phyloP scores from a whole-genome alignment of 2,113 vertebrate species.

The Prionailurus viverrinus region DNA sequence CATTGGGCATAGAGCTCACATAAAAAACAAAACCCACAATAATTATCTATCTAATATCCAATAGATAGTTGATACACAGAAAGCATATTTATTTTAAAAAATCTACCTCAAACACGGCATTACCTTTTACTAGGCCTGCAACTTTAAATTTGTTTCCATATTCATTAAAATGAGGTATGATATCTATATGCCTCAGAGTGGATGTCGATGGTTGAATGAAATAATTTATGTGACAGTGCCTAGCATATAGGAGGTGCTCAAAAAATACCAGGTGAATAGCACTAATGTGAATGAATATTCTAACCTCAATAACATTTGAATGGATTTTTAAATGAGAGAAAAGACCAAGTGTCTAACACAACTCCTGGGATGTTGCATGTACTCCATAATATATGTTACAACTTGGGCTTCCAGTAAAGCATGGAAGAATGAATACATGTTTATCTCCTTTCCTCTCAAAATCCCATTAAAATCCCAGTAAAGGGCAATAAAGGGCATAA shows the following conservation, averaged over 20 bases:
- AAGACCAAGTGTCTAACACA: not conserved
- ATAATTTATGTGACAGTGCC: not conserved
- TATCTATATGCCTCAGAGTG: not conserved
- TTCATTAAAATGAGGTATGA: constrained; percentile 37
- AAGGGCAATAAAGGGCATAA: not conserved
- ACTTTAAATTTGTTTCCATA: not conserved
- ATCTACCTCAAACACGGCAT: not conserved
- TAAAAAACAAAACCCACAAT: not conserved
- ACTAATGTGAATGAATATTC: not conserved
- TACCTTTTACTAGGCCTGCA: not conserved
- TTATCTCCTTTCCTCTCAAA: not conserved
- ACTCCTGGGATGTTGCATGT: not conserved
- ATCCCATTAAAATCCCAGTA: constrained; percentile 18
- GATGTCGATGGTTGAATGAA: not conserved
- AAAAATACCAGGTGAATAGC: constrained; percentile 28
- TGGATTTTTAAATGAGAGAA: constrained; percentile 55
- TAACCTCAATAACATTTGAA: not conserved
- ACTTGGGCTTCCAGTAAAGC: not conserved
- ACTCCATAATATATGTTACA: not conserved
- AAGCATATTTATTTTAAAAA: constrained; percentile 47
- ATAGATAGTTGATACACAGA: not conserved
- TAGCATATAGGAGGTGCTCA: not conserved
- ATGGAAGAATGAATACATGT: not conserved
- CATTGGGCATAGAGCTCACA: not conserved
- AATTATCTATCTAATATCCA: not conserved